Percentiles rank a stretch among this genome's conserved stretches.
These are phyloP conservation scores for Athripsodes cinereus DNA, from an alignment of 2,888 invertebrate species.

Conservation along the genomic window DNA sequence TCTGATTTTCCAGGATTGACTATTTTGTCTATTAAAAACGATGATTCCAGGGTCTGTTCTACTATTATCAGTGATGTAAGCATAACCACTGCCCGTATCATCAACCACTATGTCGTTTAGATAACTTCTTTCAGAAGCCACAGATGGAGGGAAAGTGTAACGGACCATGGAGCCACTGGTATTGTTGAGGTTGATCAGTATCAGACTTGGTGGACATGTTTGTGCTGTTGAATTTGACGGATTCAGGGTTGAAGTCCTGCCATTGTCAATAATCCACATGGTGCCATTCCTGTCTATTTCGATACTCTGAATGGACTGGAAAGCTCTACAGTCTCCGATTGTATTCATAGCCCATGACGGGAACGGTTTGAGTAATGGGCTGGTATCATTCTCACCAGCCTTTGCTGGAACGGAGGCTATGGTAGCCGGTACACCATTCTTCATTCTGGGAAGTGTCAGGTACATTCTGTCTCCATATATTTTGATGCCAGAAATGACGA, in stretches of 20 bases:
- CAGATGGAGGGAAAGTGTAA: slow-evolving; percentile 59
- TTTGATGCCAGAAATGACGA: slow-evolving; percentile 62
- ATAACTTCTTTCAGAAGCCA: slow-evolving; percentile 52
- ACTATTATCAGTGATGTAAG: slow-evolving; percentile 68
- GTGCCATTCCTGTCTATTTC: slow-evolving; percentile 65
- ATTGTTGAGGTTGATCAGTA: slow-evolving; percentile 60
- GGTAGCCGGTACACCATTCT: slow-evolving; percentile 65
- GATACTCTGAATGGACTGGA: slow-evolving; percentile 70
- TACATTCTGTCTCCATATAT: slow-evolving; percentile 61
- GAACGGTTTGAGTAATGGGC: slow-evolving; percentile 58
- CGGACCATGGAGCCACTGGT: slow-evolving; percentile 50
- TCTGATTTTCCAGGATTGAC: slow-evolving; percentile 64
- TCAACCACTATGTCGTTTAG: slow-evolving; percentile 70
- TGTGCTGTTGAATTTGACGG: slow-evolving; percentile 38
- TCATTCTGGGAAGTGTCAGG: slow-evolving; percentile 64
- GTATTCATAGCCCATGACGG: slow-evolving; percentile 66
- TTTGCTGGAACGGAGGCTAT: slow-evolving; percentile 50
- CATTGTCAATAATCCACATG: slow-evolving; percentile 66
- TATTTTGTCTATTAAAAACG: slow-evolving; percentile 59
- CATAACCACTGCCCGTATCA: slow-evolving; percentile 58
- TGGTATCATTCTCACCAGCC: slow-evolving; percentile 43
- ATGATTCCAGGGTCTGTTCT: slow-evolving; percentile 64
- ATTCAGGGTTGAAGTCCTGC: slow-evolving; percentile 57
- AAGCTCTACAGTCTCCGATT: slow-evolving; percentile 58
- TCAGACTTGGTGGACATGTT: slow-evolving; percentile 60